Evolutionary conservation across 2,797 vertebrate species (phyloP).

Genomic region (Florisuga fusca): DNA sequence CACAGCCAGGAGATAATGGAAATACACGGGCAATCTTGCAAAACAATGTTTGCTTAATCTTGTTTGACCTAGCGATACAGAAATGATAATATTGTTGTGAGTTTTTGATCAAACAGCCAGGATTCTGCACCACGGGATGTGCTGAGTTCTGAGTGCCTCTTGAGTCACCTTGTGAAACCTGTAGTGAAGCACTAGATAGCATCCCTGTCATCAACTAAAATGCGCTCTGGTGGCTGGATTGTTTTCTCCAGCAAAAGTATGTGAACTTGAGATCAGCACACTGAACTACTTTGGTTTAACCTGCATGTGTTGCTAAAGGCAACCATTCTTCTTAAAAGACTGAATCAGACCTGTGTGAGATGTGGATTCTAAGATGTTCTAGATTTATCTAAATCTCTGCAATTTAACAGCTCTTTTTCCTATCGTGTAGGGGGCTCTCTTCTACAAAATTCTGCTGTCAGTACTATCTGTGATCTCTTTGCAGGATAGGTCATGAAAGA

Average conservation of each 20-base stretch:
- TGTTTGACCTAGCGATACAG: neutral
- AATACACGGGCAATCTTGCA: accelerated
- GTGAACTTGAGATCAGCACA: neutral
- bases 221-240: neutral
- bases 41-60: neutral
- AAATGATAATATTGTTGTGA: accelerated
- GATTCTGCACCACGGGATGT: accelerated
- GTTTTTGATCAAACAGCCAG: neutral
- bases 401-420: neutral
- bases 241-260: neutral
- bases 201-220: neutral
- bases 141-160: neutral
- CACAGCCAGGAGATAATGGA: neutral
- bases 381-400: neutral
- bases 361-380: neutral
- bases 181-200: neutral
- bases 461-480: neutral
- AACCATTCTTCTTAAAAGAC: neutral
- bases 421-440: neutral
- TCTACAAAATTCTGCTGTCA: neutral
- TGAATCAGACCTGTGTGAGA: slow-evolving; percentile 12
- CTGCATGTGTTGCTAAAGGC: slow-evolving; percentile 18
- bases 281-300: neutral
- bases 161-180: neutral
- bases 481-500: neutral